These are phyloP conservation scores for Casuarius casuarius DNA, from an alignment of 2,113 vertebrate genomes.

Conservation along the genomic window DNA sequence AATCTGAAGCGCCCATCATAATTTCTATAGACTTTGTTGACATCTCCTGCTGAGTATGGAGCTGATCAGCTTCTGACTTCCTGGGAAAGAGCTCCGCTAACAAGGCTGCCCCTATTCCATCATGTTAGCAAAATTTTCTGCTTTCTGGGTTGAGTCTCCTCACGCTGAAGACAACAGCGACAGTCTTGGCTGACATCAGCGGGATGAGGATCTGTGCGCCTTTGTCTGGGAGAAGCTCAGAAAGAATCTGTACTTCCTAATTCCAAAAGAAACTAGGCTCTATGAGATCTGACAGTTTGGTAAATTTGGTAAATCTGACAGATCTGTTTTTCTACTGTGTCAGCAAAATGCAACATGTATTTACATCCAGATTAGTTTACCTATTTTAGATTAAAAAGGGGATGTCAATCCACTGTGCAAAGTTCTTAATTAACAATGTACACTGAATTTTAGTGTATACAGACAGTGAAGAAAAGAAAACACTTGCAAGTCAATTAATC, in stretches of 20 bases:
- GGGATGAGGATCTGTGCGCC: rapidly evolving
- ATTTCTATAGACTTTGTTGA: conserved; percentile 63
- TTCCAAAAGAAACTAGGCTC: not conserved
- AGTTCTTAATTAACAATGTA: not conserved
- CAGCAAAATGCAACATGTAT: not conserved
- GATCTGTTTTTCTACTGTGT: not conserved
- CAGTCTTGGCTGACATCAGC: not conserved
- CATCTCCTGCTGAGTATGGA: conserved; percentile 29
- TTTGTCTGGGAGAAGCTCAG: not conserved
- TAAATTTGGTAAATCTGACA: not conserved
- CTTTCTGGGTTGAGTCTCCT: not conserved
- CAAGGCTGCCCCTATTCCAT: conserved; percentile 44
- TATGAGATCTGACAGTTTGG: not conserved
- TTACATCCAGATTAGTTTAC: not conserved
- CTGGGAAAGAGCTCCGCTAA: conserved; percentile 24
- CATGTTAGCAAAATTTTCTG: not conserved
- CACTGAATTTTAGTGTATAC: not conserved
- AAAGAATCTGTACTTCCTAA: not conserved
- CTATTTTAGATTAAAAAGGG: not conserved
- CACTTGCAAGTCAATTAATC: not conserved
- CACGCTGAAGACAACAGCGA: not conserved
- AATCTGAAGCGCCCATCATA: conserved; percentile 48
- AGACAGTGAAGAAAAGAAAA: not conserved
- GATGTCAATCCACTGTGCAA: not conserved
- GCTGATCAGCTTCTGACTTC: conserved; percentile 56